phyloP scores from a whole-genome alignment of 64 coral and sea anemone species.

The Montipora cactus region DNA sequence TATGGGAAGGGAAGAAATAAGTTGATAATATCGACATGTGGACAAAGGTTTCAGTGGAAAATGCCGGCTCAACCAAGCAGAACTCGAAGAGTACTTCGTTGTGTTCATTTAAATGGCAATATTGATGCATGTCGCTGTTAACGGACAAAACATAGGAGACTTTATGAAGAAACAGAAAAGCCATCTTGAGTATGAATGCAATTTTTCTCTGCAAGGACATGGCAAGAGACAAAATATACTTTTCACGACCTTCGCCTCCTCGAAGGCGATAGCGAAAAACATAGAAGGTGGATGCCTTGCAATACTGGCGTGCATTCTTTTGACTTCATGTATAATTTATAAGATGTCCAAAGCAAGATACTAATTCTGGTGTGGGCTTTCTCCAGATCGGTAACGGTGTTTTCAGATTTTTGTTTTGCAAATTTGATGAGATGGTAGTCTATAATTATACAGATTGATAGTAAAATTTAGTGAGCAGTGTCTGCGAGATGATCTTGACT shows the following conservation, averaged over 20 bases:
- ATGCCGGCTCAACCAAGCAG: neutral
- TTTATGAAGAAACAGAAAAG: neutral
- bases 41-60: neutral
- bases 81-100: constrained; percentile 5
- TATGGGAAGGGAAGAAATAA: constrained; percentile 11
- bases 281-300: constrained; percentile 20
- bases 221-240: neutral
- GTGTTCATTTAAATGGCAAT: constrained; percentile 42
- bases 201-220: neutral
- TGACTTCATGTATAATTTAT: constrained; percentile 49
- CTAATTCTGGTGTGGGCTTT: neutral
- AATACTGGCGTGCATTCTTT: constrained; percentile 49
- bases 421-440: constrained; percentile 17
- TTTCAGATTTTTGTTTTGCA: constrained; percentile 29
- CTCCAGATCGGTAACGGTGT: neutral
- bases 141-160: constrained; percentile 27
- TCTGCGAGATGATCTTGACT: neutral
- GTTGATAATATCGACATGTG: neutral
- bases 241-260: neutral
- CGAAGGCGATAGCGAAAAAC: neutral
- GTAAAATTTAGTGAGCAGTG: constrained; percentile 26
- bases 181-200: neutral
- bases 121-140: constrained; percentile 39
- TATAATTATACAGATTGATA: constrained; percentile 29
- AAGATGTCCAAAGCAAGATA: constrained; percentile 39